Evolutionary conservation across 1,140 invertebrate genomes (phyloP).

Genomic region (Hycleus phaleratus): DNA sequence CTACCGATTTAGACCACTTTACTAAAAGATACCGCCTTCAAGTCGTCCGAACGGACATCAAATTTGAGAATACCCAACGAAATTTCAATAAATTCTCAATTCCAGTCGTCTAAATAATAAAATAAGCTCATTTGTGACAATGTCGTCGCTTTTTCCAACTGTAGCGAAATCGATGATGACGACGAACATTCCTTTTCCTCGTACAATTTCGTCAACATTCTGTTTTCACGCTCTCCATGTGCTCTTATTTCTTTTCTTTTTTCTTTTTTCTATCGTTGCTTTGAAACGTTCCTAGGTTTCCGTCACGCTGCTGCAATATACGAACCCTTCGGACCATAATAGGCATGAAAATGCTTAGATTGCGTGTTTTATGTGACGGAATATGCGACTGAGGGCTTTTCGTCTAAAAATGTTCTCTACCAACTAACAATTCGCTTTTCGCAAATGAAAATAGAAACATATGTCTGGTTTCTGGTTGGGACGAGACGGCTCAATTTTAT

Average conservation of each 20-base stretch:
- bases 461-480: constrained; percentile 6
- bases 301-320: constrained; percentile 5
- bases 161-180: background rate
- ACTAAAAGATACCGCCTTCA: constrained; percentile 6
- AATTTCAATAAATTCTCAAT: constrained; percentile 2
- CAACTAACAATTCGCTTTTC: background rate
- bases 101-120: background rate
- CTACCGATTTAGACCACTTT: constrained; percentile 25
- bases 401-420: background rate
- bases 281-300: background rate
- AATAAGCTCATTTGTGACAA: background rate
- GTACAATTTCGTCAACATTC: background rate
- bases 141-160: too few species aligned
- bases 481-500: background rate
- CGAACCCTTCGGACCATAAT: constrained; percentile 18
- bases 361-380: constrained; percentile 19
- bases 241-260: too few species aligned
- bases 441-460: constrained; percentile 14
- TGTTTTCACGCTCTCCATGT: background rate
- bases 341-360: constrained; percentile 19
- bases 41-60: background rate
- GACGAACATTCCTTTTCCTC: constrained; percentile 12
- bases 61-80: background rate
- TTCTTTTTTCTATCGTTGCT: too few species aligned
- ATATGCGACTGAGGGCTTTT: constrained; percentile 16